Evolutionary conservation across 2,888 invertebrate species (phyloP).

Genomic region (Acleris emargana): DNA sequence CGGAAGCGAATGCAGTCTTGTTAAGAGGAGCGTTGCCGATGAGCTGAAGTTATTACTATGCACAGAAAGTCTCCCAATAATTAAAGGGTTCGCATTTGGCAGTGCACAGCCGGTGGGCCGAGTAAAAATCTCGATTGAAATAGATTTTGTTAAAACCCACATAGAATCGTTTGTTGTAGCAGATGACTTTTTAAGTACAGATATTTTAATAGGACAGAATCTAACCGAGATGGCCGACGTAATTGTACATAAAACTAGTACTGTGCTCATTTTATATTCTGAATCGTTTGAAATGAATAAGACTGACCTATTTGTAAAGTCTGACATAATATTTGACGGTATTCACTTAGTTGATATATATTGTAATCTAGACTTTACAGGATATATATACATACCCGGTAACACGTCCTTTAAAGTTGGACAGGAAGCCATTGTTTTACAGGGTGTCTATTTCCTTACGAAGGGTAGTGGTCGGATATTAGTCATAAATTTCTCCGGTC

Average conservation of each 20-base stretch:
- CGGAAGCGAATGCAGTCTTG: slow-evolving; percentile 37
- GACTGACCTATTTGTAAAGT: neutral
- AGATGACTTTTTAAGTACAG: slow-evolving; percentile 17
- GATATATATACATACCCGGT: slow-evolving; percentile 3
- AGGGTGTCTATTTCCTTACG: neutral
- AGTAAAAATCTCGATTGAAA: slow-evolving; percentile 7
- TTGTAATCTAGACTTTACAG: neutral
- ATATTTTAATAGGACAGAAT: slow-evolving; percentile 32
- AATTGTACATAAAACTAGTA: slow-evolving; percentile 16
- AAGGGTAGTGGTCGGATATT: neutral
- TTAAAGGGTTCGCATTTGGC: slow-evolving; percentile 31
- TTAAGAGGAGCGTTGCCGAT: slow-evolving; percentile 10
- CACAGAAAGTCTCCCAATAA: slow-evolving; percentile 14
- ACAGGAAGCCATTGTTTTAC: slow-evolving; percentile 3
- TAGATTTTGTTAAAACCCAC: slow-evolving; percentile 23
- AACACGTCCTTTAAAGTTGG: neutral
- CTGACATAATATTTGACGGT: neutral
- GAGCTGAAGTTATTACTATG: neutral
- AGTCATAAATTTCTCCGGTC: neutral
- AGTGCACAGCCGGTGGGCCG: slow-evolving; percentile 18
- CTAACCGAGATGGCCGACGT: slow-evolving; percentile 29
- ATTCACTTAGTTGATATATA: neutral
- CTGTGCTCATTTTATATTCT: slow-evolving; percentile 10
- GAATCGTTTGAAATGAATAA: slow-evolving; percentile 14
- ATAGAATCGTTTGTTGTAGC: slow-evolving; percentile 21